phyloP scores from a whole-genome alignment of 2,113 vertebrate species.

The Poecilia latipinna region DNA sequence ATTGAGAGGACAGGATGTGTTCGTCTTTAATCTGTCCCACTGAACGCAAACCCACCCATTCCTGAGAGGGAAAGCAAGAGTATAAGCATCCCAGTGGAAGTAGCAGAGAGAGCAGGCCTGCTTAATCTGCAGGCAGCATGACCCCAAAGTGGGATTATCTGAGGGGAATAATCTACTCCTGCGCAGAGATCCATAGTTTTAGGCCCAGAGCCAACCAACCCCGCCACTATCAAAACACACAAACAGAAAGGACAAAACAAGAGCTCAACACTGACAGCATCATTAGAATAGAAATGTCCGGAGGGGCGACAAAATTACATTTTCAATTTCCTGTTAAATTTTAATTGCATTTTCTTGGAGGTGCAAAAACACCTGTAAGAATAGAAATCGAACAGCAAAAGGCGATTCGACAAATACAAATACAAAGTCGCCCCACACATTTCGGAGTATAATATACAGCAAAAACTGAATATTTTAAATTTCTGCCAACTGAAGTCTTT shows the following conservation, averaged over 20 bases:
- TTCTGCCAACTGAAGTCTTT: no score
- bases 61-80: conserved; percentile 18
- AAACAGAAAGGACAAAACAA: conserved; percentile 4
- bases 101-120: conserved; percentile 32
- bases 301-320: background rate
- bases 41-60: conserved; percentile 31
- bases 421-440: no score
- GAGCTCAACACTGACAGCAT: conserved; percentile 4
- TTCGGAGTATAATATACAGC: no score
- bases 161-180: conserved; percentile 68
- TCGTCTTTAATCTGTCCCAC: conserved; percentile 54
- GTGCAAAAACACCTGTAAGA: background rate
- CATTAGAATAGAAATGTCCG: background rate
- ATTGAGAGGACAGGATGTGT: conserved; percentile 49
- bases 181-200: conserved; percentile 43
- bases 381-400: no score
- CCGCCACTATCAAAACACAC: conserved; percentile 15
- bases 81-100: conserved; percentile 14
- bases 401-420: no score
- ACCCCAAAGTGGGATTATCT: conserved; percentile 71
- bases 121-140: conserved; percentile 71
- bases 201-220: background rate
- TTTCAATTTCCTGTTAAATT: background rate
- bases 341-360: background rate
- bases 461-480: no score